Evolutionary conservation across 2,888 invertebrate species (phyloP).

Genomic region (Stenodera caucasica): DNA sequence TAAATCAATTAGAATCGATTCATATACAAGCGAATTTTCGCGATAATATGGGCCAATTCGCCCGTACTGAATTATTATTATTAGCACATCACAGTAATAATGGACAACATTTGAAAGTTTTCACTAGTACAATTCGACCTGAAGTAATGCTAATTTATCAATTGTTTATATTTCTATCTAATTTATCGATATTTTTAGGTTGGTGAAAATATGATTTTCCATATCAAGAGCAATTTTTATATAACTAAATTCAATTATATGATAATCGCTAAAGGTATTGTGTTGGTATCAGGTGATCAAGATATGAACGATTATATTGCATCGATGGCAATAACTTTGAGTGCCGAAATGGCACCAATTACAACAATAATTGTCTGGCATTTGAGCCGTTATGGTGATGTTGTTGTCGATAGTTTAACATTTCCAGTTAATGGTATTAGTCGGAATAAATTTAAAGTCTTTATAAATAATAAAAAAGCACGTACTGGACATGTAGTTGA

Average conservation of each 20-base stretch:
- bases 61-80: slow-evolving; percentile 70
- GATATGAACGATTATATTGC: slow-evolving; percentile 76
- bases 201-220: slow-evolving; percentile 93
- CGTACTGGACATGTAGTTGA: slow-evolving; percentile 92
- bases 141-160: slow-evolving; percentile 57
- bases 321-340: slow-evolving; percentile 80
- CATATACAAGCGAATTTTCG: slow-evolving; percentile 67
- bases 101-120: slow-evolving; percentile 81
- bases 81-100: slow-evolving; percentile 80
- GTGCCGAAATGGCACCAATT: slow-evolving; percentile 90
- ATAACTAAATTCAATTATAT: slow-evolving; percentile 88
- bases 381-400: slow-evolving; percentile 78
- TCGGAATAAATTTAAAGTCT: slow-evolving; percentile 85
- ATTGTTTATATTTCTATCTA: not conserved
- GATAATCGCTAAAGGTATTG: slow-evolving; percentile 90
- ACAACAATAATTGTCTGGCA: slow-evolving; percentile 89
- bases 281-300: slow-evolving; percentile 82
- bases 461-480: slow-evolving; percentile 90
- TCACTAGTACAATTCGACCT: slow-evolving; percentile 81
- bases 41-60: slow-evolving; percentile 69
- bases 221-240: slow-evolving; percentile 88
- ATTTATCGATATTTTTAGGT: slow-evolving; percentile 69
- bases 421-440: slow-evolving; percentile 96
- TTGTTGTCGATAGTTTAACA: slow-evolving; percentile 91
- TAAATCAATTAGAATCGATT: slow-evolving; percentile 43